A percentile compares a stretch with the other conserved stretches of the same genome.
phyloP scores from a whole-genome alignment of 2,797 vertebrate genomes.

The Delichon dasypus region DNA sequence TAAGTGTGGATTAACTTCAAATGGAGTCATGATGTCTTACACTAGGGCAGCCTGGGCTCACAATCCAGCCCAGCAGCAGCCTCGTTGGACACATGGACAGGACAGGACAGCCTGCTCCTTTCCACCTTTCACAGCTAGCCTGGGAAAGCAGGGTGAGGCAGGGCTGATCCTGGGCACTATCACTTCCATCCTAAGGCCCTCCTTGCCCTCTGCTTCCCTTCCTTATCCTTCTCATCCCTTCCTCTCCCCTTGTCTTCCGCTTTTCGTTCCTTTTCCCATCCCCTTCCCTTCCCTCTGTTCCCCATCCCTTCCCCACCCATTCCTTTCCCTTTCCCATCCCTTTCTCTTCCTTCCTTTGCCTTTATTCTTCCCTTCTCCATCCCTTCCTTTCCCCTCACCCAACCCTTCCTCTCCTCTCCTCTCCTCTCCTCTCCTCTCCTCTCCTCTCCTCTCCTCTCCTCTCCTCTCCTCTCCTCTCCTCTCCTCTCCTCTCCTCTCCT shows the following conservation, averaged over 20 bases:
- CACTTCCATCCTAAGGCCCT: rapidly evolving
- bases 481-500: too few species aligned
- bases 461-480: too few species aligned
- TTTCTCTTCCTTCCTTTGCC: background rate
- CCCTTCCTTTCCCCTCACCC: too few species aligned
- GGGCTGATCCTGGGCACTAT: too few species aligned
- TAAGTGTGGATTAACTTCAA: background rate
- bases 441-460: too few species aligned
- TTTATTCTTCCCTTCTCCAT: background rate
- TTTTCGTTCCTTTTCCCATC: too few species aligned
- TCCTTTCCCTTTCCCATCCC: background rate
- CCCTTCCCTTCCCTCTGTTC: background rate
- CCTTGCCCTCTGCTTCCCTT: background rate
- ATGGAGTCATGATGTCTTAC: rapidly evolving
- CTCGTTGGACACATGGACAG: rapidly evolving
- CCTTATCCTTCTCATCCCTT: background rate
- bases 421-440: too few species aligned
- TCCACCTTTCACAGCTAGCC: too few species aligned
- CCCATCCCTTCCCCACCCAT: too few species aligned
- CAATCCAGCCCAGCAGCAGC: background rate
- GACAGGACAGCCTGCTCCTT: rapidly evolving
- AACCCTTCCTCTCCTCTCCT: too few species aligned
- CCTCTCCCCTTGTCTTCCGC: too few species aligned
- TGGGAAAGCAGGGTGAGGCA: background rate
- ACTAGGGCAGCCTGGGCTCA: rapidly evolving